Evolutionary conservation across 2,888 invertebrate species (phyloP).

Genomic region (Halictus ligatus): DNA sequence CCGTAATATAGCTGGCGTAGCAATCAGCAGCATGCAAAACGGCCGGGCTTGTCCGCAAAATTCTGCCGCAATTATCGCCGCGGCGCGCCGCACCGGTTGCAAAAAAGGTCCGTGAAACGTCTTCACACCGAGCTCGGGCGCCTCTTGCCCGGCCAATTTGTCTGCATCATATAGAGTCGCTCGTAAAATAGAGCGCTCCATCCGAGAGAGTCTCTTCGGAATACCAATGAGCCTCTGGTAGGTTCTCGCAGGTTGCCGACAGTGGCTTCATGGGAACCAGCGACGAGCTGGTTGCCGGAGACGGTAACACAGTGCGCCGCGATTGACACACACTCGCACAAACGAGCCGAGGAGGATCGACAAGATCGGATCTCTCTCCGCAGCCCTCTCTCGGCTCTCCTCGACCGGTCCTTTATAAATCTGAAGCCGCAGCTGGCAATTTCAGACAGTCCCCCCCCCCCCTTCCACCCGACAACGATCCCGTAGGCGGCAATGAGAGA

Average conservation of each 20-base stretch:
- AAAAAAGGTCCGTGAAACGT: constrained; percentile 16
- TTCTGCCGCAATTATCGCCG: constrained; percentile 12
- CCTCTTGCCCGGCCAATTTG: constrained; percentile 74
- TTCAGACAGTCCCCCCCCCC: constrained; percentile 46
- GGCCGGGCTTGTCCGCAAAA: neutral
- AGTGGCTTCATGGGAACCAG: constrained; percentile 74
- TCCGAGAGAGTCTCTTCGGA: constrained; percentile 68
- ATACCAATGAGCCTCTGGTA: constrained; percentile 75
- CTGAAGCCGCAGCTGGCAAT: constrained; percentile 58
- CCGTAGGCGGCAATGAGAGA: constrained; percentile 66
- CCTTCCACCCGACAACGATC: constrained; percentile 33
- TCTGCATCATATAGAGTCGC: constrained; percentile 78
- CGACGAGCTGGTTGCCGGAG: constrained; percentile 4
- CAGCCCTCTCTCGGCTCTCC: neutral
- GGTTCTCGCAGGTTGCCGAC: constrained; percentile 71
- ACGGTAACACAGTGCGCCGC: constrained; percentile 39
- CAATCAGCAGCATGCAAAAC: neutral
- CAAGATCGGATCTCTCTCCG: constrained; percentile 66
- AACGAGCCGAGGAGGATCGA: constrained; percentile 59
- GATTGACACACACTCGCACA: constrained; percentile 63
- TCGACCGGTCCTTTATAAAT: constrained; percentile 63
- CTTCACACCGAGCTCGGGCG: constrained; percentile 63
- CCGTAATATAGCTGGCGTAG: neutral
- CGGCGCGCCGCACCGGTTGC: too few species aligned
- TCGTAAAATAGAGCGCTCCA: constrained; percentile 79